Base-by-base conservation (phyloP, 2,888 invertebrate genomes). In the Ophioninae sp. region DNA sequence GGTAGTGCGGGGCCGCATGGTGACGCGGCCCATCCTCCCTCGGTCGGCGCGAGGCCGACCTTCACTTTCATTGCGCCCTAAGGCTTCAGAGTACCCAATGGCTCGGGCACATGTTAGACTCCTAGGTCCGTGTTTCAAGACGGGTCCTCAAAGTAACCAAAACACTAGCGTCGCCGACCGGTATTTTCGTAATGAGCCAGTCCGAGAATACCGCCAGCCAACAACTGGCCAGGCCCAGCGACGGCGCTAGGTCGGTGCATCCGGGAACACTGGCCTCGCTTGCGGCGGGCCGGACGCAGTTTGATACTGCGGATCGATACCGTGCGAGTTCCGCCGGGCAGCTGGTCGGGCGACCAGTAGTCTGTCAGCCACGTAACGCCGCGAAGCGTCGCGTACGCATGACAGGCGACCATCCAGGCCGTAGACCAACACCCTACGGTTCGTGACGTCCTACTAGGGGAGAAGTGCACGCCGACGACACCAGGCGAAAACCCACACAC, bases 101-200 rank as follows among this genome's bases (percentile, higher is more conserved):
- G 95, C 95, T 96, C 94, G 95, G 95, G 94, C 93, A 95, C 94
- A 95, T 94, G 95, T 94, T 95, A 94, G 94, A 95, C 95, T 95
- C 95, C 95, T 95, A 95, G 95, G 95, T 95, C 95, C 95, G 95
- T 96, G 95, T 95, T 96, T 95, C 95, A 95, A 96, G 95, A 95
- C 95, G 95, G 95, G 95, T 95, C 95, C 94, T 89, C 88, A 89
- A 87, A 89, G 89, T 88, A 89, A 89, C 91, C 91, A 90, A 91
- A 92, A 90, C 91, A 90, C 88, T 90, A 91, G 90, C 90, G 90
- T 90, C 89, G 90, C 90, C 83, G 90, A 90, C 90, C 84, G 90
- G 90, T 88, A 89, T 82, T 75, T 77, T 82, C 59, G 75, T 30
- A 30, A 30, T 30, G 61, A 87, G 88, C 87, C 89, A 56, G 89